A percentile compares a stretch with the other conserved stretches of the same genome.
Conservation (phyloP, 2,113 vertebrate species). For the Porphyrio hochstetteri region DNA sequence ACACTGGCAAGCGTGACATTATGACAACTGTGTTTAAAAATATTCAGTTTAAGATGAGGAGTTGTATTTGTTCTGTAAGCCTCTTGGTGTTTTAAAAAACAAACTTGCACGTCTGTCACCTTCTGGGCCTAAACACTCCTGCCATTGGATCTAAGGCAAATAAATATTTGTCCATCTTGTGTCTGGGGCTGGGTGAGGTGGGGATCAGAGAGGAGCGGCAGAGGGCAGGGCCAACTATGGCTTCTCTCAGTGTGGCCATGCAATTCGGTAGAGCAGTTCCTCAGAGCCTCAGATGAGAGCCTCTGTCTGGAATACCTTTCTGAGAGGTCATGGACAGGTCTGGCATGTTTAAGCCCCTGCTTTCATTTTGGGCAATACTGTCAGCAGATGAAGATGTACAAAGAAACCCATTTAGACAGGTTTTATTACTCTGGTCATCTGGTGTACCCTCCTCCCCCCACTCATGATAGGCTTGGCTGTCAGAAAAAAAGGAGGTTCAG, state of each 20-base stretch:
- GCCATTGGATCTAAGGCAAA: conserved; percentile 25
- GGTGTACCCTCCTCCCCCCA: neutral
- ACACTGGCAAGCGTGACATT: neutral
- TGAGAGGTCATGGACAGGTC: neutral
- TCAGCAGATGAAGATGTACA: neutral
- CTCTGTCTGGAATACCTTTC: neutral
- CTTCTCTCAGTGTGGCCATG: neutral
- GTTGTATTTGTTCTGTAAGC: conserved; percentile 37
- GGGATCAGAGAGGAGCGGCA: neutral
- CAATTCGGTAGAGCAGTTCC: neutral
- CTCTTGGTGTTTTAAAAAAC: conserved; percentile 30
- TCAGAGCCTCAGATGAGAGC: neutral
- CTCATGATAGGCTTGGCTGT: neutral
- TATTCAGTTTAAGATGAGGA: conserved; percentile 13
- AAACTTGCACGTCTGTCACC: conserved; percentile 27
- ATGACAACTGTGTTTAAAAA: conserved; percentile 48
- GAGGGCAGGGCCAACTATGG: neutral
- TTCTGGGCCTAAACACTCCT: neutral
- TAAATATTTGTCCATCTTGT: conserved; percentile 51
- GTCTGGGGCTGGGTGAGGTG: fast-evolving
- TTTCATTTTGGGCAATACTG: neutral
- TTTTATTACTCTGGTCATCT: neutral
- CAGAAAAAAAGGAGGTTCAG: neutral
- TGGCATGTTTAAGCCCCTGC: neutral
- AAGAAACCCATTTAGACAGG: conserved; percentile 21